Conservation (phyloP, 2,888 invertebrate genomes). For the Hesperia comma region DNA sequence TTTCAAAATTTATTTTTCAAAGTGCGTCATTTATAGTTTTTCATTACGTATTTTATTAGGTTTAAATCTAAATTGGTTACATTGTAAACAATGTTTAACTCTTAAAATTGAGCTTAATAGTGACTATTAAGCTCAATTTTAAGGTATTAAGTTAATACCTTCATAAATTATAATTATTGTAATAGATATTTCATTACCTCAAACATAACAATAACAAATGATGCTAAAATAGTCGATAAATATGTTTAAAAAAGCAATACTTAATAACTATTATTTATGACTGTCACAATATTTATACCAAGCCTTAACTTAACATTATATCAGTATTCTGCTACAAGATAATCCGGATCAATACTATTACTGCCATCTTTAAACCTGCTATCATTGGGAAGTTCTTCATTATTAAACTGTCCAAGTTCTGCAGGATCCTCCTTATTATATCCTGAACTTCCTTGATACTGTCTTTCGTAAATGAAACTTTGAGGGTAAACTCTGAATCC, state of each 20-base stretch:
- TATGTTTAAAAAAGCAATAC: neutral
- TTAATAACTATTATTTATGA: neutral
- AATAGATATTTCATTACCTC: neutral
- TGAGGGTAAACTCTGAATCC: constrained; percentile 57
- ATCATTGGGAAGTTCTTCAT: constrained; percentile 56
- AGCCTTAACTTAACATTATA: neutral
- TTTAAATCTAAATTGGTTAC: neutral
- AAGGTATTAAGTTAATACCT: too few relatives aligned
- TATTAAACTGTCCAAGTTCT: constrained; percentile 56
- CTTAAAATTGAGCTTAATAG: too few relatives aligned
- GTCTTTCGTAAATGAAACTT: constrained; percentile 53
- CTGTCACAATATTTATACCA: neutral
- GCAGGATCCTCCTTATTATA: constrained; percentile 52
- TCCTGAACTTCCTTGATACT: constrained; percentile 45
- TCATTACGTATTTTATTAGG: neutral
- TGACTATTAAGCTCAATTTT: neutral
- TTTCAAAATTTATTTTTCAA: neutral
- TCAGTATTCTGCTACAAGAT: constrained; percentile 63
- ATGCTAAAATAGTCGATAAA: neutral
- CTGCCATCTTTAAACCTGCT: constrained; percentile 58
- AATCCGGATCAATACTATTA: constrained; percentile 62
- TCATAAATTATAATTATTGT: neutral
- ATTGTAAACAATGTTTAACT: neutral
- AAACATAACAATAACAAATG: neutral
- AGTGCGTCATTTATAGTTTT: neutral